phyloP scores from a whole-genome alignment of 2,113 vertebrate genomes.

The Centropus unirufus region DNA sequence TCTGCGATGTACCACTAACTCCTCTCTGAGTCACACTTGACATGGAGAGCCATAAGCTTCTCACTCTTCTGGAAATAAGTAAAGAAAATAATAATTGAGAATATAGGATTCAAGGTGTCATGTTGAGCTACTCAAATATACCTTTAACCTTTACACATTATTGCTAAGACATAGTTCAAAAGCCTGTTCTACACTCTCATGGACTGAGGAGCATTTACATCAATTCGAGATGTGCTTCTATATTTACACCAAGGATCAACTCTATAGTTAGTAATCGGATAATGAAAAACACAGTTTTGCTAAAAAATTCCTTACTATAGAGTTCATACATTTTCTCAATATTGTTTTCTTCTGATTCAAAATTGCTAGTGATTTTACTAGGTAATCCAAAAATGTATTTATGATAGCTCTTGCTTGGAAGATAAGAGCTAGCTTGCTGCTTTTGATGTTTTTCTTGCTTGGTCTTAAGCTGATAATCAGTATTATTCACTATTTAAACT shows the following conservation, averaged over 20 bases:
- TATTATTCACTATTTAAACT: neutral
- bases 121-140: neutral
- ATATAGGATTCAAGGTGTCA: neutral
- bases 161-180: neutral
- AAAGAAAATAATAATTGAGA: neutral
- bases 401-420: neutral
- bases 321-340: neutral
- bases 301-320: neutral
- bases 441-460: neutral
- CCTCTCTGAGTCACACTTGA: neutral
- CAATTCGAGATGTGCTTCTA: neutral
- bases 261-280: neutral
- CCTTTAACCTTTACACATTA: neutral
- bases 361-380: neutral
- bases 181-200: accelerated
- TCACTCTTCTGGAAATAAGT: neutral
- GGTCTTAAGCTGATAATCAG: neutral
- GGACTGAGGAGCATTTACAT: neutral
- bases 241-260: neutral
- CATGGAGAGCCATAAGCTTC: neutral
- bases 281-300: neutral
- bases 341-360: neutral
- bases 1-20: neutral
- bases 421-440: neutral
- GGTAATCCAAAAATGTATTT: neutral